Evolutionary conservation across 35 echinoderm and acorn worm genomes (phyloP).

Genomic region (Lytechinus variegatus): DNA sequence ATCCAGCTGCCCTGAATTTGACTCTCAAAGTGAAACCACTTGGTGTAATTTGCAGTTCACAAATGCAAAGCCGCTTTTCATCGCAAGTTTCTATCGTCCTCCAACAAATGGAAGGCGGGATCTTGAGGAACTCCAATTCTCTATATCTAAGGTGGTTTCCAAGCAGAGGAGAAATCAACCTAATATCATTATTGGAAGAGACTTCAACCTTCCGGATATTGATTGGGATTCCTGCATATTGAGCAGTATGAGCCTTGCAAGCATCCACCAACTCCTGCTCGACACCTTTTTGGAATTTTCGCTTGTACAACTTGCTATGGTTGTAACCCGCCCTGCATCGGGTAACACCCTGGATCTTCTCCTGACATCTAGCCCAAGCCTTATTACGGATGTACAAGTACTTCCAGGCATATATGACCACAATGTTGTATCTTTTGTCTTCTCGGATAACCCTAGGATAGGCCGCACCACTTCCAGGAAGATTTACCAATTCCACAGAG

Average conservation of each 20-base stretch:
- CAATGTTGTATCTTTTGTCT: conserved; percentile 53
- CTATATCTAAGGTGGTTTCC: conserved; percentile 41
- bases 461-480: conserved; percentile 26
- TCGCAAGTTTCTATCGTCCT: conserved; percentile 59
- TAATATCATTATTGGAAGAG: conserved; percentile 47
- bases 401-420: conserved; percentile 57
- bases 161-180: conserved; percentile 46
- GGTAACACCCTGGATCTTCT: conserved; percentile 54
- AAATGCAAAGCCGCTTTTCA: conserved; percentile 54
- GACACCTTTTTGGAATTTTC: conserved; percentile 59
- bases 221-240: not conserved
- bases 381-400: conserved; percentile 34
- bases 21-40: conserved; percentile 55
- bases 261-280: conserved; percentile 39
- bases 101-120: conserved; percentile 26
- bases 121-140: conserved; percentile 42
- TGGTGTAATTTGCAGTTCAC: conserved; percentile 53
- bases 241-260: conserved; percentile 10
- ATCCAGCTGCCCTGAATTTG: conserved; percentile 26
- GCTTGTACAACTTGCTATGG: conserved; percentile 17
- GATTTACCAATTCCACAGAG: conserved; percentile 57
- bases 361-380: conserved; percentile 41
- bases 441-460: conserved; percentile 59
- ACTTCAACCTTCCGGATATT: conserved; percentile 22
- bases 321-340: conserved; percentile 59